Base-by-base conservation (phyloP, 2,113 vertebrate genomes). In the Sylvia atricapilla region DNA sequence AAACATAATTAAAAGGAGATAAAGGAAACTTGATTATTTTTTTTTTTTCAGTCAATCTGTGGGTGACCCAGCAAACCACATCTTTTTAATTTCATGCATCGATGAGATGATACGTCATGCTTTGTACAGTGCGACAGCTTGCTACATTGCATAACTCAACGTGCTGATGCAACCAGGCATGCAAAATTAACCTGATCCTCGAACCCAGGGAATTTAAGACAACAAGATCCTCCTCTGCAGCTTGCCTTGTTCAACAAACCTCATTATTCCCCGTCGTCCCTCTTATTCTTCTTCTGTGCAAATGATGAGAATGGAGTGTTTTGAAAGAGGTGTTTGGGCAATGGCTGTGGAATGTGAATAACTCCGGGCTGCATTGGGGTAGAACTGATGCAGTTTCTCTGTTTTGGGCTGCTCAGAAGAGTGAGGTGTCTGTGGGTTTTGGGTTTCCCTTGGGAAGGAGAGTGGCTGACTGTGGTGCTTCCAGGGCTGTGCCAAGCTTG, bases 21-120 rank as follows among this genome's bases (percentile, higher is more conserved):
- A 95, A 96, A 98, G 55, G 95, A 94, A 95, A 97, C 95, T 95
- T 95, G 96, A 95, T 97, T 98, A n/a, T n/a, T 49, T 49, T 47
- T 97, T 98, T 97, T 97, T 35, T 97, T 97, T 35, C 72, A 90
- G 72, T 90, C 88, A 90, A 97, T 98, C 96, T 97, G 92, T 95
- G 95, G 83, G 94, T 97, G 97, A 97, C 97, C 97, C 97, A 98
- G 97, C 97, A 98, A 98, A 96, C 70, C 97, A 96, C 97, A 98
- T 98, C 97, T 97, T 98, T 98, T 97, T 97, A 98, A 98, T 98
- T 98, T 98, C 98, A 98, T 98, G 98, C 97, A 96, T 96, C 78
- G 20, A 6, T 95, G 96, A 17, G 93, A 94, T 95, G 97, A 97
- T 98, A 96, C 72, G 94, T 97, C 97, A 97, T 95, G 96, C 96